Percentiles rank a stretch among this genome's conserved stretches.
Evolutionary conservation across 2,113 vertebrate species (phyloP).

Genomic region (Xyrauchen texanus): DNA sequence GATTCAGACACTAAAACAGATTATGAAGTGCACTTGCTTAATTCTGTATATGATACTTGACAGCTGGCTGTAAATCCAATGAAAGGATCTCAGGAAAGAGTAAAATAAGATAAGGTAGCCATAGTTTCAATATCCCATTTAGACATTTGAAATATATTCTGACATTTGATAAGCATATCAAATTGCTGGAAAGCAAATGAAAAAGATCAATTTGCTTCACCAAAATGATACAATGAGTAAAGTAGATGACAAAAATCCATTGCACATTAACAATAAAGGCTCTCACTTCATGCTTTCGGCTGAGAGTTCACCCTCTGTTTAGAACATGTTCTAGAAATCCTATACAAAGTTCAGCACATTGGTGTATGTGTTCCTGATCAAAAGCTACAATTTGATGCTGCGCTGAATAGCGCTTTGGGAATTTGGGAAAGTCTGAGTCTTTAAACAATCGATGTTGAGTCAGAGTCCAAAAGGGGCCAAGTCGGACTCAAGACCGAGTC

Average conservation of each 20-base stretch:
- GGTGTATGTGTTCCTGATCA: neutral
- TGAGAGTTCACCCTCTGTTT: neutral
- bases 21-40: neutral
- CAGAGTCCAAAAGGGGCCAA: too few species aligned
- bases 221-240: conserved; percentile 3
- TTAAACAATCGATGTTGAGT: too few species aligned
- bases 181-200: conserved; percentile 25
- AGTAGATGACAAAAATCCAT: conserved; percentile 15
- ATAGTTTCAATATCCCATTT: conserved; percentile 18
- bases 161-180: conserved; percentile 37
- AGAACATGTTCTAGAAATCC: neutral
- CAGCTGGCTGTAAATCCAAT: conserved; percentile 19
- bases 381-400: too few species aligned
- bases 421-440: too few species aligned
- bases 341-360: neutral
- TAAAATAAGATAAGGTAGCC: conserved; percentile 18
- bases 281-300: neutral
- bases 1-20: conserved; percentile 10
- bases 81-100: conserved; percentile 21
- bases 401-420: too few species aligned
- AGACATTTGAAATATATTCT: conserved; percentile 29
- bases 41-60: conserved; percentile 12
- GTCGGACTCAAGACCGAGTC: too few species aligned
- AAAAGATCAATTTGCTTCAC: neutral
- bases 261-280: conserved; percentile 14